Evolutionary conservation across 2,888 invertebrate genomes (phyloP).

Genomic region (Matsumyia berberina): DNA sequence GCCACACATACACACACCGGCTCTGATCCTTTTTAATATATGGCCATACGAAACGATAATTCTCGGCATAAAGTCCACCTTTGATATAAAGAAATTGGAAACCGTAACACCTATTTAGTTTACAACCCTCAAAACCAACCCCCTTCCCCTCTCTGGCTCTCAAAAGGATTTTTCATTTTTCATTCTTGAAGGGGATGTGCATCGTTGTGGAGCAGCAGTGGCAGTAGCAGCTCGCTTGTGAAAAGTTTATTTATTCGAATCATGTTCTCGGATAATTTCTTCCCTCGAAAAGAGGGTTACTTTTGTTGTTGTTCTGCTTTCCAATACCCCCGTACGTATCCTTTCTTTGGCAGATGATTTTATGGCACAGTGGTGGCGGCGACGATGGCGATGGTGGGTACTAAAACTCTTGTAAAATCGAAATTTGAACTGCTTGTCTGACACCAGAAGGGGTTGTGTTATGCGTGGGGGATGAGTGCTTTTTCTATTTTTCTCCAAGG

Average conservation of each 20-base stretch:
- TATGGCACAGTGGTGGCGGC: conserved; percentile 38
- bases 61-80: conserved; percentile 73
- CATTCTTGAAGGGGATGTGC: conserved; percentile 48
- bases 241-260: conserved; percentile 74
- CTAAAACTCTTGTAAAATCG: conserved; percentile 73
- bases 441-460: conserved; percentile 40
- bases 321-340: conserved; percentile 48
- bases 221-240: not conserved
- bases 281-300: conserved; percentile 32
- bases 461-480: too few relatives aligned
- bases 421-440: conserved; percentile 74
- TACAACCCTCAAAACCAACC: conserved; percentile 58
- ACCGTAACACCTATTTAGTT: conserved; percentile 76
- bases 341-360: conserved; percentile 55
- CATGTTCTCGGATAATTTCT: conserved; percentile 74
- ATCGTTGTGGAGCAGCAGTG: not conserved
- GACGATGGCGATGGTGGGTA: conserved; percentile 21
- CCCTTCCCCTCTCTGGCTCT: not conserved
- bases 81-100: conserved; percentile 75
- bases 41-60: conserved; percentile 68
- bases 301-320: not conserved
- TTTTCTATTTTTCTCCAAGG: too few relatives aligned
- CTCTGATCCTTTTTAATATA: conserved; percentile 65
- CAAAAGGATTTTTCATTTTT: conserved; percentile 61
- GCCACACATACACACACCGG: not conserved